Base-by-base conservation (phyloP, 2,888 invertebrate genomes). In the Phortica okadai region DNA sequence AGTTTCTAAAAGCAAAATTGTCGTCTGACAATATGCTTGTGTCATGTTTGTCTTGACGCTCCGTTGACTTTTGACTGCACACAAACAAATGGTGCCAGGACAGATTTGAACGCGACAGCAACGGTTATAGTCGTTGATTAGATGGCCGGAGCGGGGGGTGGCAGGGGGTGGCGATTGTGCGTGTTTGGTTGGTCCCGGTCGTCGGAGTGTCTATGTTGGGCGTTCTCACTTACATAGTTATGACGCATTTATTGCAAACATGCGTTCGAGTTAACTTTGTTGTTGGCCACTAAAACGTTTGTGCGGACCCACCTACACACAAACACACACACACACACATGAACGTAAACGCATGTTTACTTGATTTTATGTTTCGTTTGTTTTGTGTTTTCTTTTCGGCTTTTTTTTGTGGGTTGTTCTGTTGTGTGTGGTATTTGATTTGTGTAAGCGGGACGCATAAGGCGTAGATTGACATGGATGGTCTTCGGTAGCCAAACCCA, bases 41-140 rank as follows among this genome's bases (percentile, higher is more conserved):
- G 83, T 82, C 84, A 84, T 88, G 87, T 88, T 88, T 88, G 84
- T 83, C 82, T 88, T 88, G 88, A 85, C 87, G 87, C 88, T 86
- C 80, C 83, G 85, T 79, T 87, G 86, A 84, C 81, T 85, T 85
- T 76, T 84, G 82, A 81, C 84, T 80, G 86, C 82, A 81, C 81
- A 83, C 81, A 83, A 78, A 70, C 78, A 82, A 82, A 85, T 79
- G 78, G 77, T 72, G 70, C 79, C 79, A 77, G 78, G 77, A 78
- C 77, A 59, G 74, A 62, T 62, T 62, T 25, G 25, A 16, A 25
- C 62, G 62, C 62, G 25, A 45, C n/a, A 16, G 56, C 42, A 50
- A 42, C 69, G 44, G 8, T 54, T 41, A 50, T 14, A 54, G 54
- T 54, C 56, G 6, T 7, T 59, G 59, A 6, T 69, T 14, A 16